These are phyloP conservation scores for Elachura formosa DNA, from an alignment of 2,113 vertebrate species.

Conservation along the genomic window DNA sequence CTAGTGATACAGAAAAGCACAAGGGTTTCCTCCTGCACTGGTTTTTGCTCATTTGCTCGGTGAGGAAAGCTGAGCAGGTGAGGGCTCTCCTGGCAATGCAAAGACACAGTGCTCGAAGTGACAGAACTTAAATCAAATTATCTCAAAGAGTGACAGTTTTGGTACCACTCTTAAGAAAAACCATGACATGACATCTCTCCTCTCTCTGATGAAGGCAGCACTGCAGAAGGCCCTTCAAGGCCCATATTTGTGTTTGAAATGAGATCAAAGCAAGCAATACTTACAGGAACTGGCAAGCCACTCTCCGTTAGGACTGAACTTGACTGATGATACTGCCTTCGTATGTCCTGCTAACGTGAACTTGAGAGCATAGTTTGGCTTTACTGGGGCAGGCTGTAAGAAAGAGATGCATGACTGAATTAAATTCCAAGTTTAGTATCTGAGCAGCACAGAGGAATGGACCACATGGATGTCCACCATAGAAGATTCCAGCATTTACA, in stretches of 20 bases:
- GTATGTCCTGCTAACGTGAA: constrained; percentile 97
- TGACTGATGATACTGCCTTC: constrained; percentile 96
- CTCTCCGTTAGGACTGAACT: constrained; percentile 97
- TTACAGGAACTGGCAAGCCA: constrained; percentile 98
- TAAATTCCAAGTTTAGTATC: neutral
- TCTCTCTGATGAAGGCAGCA: neutral
- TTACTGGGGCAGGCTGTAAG: constrained; percentile 88
- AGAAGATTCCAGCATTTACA: neutral
- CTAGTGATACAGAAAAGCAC: neutral
- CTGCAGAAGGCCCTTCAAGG: neutral
- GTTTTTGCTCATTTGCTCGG: neutral
- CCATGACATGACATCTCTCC: neutral
- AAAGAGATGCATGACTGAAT: neutral
- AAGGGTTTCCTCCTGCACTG: neutral
- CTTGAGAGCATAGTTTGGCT: constrained; percentile 97
- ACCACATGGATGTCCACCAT: accelerated
- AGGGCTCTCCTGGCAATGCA: neutral
- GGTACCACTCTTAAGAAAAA: neutral
- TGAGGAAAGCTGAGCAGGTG: neutral
- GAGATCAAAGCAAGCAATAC: constrained; percentile 46
- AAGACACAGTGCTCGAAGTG: neutral
- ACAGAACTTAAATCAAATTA: neutral
- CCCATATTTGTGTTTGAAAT: neutral
- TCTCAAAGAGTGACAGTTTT: neutral
- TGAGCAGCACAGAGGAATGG: neutral